Percentiles rank a stretch among this genome's conserved stretches.
phyloP scores from a whole-genome alignment of 2,888 invertebrate genomes.

The Leucozona laternaria region DNA sequence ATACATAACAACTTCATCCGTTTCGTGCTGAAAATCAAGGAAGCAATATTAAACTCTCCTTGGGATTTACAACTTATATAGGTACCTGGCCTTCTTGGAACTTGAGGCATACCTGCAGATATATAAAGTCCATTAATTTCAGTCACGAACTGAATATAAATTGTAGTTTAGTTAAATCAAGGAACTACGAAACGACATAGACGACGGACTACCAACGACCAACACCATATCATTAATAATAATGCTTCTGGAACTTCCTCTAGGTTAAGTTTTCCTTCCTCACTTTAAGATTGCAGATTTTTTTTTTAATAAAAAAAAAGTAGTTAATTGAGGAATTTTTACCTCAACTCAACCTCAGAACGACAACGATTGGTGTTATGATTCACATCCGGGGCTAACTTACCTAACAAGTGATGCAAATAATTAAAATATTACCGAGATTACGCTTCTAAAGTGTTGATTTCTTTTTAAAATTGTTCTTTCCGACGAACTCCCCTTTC shows the following conservation, averaged over 20 bases:
- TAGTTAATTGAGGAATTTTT: conserved; percentile 36
- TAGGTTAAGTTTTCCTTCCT: background rate
- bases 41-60: conserved; percentile 17
- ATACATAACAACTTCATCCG: conserved; percentile 22
- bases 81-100: conserved; percentile 2
- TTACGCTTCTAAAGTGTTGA: conserved; percentile 56
- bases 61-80: conserved; percentile 39
- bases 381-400: conserved; percentile 56
- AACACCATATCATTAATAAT: conserved; percentile 3
- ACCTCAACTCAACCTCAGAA: conserved; percentile 4
- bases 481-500: background rate
- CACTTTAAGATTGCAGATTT: background rate
- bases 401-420: conserved; percentile 51
- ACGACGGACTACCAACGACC: background rate
- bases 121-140: conserved; percentile 58
- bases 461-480: conserved; percentile 49
- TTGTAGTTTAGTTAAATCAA: conserved; percentile 67
- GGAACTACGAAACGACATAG: conserved; percentile 22
- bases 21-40: conserved; percentile 3
- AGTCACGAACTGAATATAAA: conserved; percentile 69
- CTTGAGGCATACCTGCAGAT: conserved; percentile 6
- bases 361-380: conserved; percentile 17
- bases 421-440: conserved; percentile 64
- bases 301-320: background rate
- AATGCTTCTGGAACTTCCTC: conserved; percentile 5